Base-by-base conservation (phyloP, 2,888 invertebrate species). In the Synanthedon myopaeformis region DNA sequence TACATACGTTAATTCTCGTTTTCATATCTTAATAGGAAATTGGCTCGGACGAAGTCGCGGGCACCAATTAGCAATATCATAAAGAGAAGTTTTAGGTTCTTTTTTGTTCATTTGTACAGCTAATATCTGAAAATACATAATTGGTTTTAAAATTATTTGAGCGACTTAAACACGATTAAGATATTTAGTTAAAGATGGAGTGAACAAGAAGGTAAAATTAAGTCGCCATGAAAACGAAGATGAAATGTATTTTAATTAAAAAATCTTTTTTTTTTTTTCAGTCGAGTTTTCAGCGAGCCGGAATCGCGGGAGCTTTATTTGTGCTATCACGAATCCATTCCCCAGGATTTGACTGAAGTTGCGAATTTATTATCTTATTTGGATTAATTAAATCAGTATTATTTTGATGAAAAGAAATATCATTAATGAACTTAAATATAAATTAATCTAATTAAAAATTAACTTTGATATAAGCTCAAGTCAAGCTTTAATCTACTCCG, bases 261-360 rank as follows among this genome's bases (percentile, higher is more conserved):
- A 49, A 49, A 8, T 2, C 13, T 11, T 3, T 17, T 49, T 49
- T 49, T 49, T 49, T 19, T 68, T 80, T 89, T 63, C 79, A 93
- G 93, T 14, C 89, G 96, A 42, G 82, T 95, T 4, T 94, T 96
- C 73, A 91, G 91, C 53, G 90, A 91, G 54, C 95, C 96, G 0
- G 90, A 92, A 66, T 90, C 92, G 0, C 90, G 92, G 60, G 96
- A 97, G 73, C 83, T 96, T 11, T 97, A 95, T 69, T 90, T 97
- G 49, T 97, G 97, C 76, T 95, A 95, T 77, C 92, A 94, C 62
- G 95, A 96, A 58, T 92, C 92, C 28, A 90, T 94, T 12, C 95
- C 96, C 0, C 96, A 97, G 78, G 96, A 96, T 83, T 86, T 96
- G 62, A 91, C 96, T 0, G 97, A 97, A 88, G 89, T 97, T 66